Base-by-base conservation (phyloP, 2,113 vertebrate genomes). In the Otocyon megalotis region DNA sequence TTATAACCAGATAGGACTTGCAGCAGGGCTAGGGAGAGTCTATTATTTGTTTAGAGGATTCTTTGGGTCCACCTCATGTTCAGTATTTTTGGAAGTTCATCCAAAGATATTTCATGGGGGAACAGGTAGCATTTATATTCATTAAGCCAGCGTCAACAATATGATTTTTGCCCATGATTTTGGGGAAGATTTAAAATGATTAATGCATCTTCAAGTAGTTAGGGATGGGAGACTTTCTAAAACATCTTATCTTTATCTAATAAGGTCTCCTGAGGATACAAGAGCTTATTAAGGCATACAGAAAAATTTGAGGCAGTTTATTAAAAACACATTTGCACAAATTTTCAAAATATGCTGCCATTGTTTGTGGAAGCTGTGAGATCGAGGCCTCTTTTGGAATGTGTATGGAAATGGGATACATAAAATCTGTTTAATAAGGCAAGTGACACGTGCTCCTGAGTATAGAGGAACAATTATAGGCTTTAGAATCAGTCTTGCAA, bases 181-280 rank as follows among this genome's bases (percentile, higher is more conserved):
- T 97, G 94, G 71, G 26, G 24, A 30, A 37, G 98, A 93, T 98
- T 98, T 98, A 98, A 98, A 97, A 97, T 98, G 97, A 98, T 98
- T 98, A 98, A 97, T 96, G 76, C 65, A 98, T 97, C 81, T 97
- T 98, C 93, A 97, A 98, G 95, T 96, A 98, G 95, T 98, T 98
- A 97, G 90, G 88, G 93, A 90, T 98, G 88, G 74, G 62, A 77
- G 95, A 96, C 97, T 98, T 98, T 98, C 92, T 98, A 88, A 98
- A 98, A 97, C 85, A 96, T 96, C 91, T 96, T 98, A 96, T 97
- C 97, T 96, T 93, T 94, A 97, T 98, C 92, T 98, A 98, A 98
- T 97, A 98, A 98, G 96, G 71, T 37, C 96, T 98, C 92, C 72
- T 95, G 96, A 98, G 97, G 63, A 98, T 98, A 97, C 53, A 97